These are phyloP conservation scores for Peromyscus melanophrys DNA, from an alignment of 2,797 vertebrate genomes.

Conservation along the genomic window DNA sequence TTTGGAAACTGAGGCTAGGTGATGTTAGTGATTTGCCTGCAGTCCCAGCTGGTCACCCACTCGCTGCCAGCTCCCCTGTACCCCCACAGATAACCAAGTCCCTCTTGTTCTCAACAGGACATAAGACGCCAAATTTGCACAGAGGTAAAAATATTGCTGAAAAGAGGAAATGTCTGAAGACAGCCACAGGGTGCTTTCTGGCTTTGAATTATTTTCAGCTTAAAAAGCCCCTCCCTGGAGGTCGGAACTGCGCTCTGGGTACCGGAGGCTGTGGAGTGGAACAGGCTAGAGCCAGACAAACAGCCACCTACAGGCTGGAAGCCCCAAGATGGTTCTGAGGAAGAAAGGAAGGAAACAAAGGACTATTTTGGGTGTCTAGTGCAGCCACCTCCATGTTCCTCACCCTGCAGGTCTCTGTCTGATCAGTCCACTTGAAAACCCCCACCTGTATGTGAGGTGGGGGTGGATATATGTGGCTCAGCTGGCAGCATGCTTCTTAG, in stretches of 20 bases:
- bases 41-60: neutral
- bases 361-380: neutral
- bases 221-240: constrained; percentile 61
- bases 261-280: neutral
- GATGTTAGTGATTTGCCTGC: neutral
- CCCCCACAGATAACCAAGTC: neutral
- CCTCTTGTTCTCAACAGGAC: constrained; percentile 63
- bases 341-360: constrained; percentile 62
- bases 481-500: neutral
- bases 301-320: constrained; percentile 46
- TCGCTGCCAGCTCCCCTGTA: neutral
- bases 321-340: constrained; percentile 30
- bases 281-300: neutral
- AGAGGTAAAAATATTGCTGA: constrained; percentile 65
- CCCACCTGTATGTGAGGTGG: neutral
- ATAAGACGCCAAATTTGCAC: neutral
- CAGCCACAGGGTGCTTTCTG: neutral
- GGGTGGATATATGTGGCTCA: neutral
- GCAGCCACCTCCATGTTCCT: neutral
- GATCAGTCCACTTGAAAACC: neutral
- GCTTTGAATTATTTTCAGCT: constrained; percentile 73
- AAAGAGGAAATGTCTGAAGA: constrained; percentile 80
- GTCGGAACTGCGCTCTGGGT: constrained; percentile 57
- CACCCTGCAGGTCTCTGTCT: neutral
- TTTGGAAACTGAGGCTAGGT: neutral